These are phyloP conservation scores for Heptranchias perlo DNA, from an alignment of 2,113 vertebrate genomes.

Conservation along the genomic window DNA sequence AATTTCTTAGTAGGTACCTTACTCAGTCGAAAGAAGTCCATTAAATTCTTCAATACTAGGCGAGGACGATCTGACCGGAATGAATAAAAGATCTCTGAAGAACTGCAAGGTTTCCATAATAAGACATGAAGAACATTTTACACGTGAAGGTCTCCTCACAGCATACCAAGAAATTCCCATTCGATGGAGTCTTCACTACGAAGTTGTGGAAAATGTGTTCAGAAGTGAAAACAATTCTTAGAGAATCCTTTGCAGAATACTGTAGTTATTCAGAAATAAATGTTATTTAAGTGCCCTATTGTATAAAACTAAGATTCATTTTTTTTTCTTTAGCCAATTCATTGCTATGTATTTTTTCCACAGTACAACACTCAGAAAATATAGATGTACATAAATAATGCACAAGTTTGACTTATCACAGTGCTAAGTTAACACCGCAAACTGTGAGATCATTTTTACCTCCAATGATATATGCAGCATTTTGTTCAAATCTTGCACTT, in stretches of 20 bases:
- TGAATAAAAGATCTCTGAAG: background rate
- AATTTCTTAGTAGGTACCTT: slow-evolving; percentile 26
- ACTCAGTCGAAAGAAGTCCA: background rate
- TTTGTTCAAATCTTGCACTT: slow-evolving; percentile 18
- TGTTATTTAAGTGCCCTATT: slow-evolving; percentile 23
- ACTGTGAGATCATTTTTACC: background rate
- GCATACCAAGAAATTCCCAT: slow-evolving; percentile 13
- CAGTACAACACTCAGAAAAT: slow-evolving; percentile 21
- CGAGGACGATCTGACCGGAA: background rate
- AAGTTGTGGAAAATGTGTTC: background rate
- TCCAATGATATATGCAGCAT: slow-evolving; percentile 25
- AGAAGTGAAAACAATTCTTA: slow-evolving; percentile 11
- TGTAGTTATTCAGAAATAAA: slow-evolving; percentile 26
- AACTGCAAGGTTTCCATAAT: background rate
- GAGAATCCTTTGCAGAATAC: background rate
- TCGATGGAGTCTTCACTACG: background rate
- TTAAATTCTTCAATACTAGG: background rate
- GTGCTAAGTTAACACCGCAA: background rate
- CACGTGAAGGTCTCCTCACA: background rate
- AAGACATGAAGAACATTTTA: background rate
- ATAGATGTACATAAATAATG: background rate
- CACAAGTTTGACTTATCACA: background rate
- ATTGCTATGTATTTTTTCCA: slow-evolving; percentile 5
- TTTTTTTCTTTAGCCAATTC: slow-evolving; percentile 22
- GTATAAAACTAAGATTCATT: slow-evolving; percentile 30